These are phyloP conservation scores for Acridotheres tristis DNA, from an alignment of 2,797 vertebrate species.

Conservation along the genomic window DNA sequence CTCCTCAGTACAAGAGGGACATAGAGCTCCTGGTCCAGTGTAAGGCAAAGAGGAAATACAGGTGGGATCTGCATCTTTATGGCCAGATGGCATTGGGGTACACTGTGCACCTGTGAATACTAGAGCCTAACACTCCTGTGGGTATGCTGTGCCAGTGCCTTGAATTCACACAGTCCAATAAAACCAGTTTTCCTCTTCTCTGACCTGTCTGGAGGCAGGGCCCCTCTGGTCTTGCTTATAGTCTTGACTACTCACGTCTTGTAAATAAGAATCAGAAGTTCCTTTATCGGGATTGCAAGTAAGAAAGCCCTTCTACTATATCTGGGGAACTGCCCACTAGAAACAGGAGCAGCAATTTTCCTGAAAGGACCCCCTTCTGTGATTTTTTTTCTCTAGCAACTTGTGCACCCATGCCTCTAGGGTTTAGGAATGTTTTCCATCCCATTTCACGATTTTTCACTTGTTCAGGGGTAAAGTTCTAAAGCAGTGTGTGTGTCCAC, in stretches of 20 bases:
- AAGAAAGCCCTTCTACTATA: fast-evolving
- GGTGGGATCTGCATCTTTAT: background rate
- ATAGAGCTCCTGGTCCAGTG: background rate
- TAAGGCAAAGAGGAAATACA: background rate
- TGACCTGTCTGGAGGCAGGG: background rate
- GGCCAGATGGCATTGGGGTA: background rate
- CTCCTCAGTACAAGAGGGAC: background rate
- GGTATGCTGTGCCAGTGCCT: too few species aligned
- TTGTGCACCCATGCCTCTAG: background rate
- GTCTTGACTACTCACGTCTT: background rate
- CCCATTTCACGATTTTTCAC: background rate
- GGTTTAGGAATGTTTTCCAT: fast-evolving
- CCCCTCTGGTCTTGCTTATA: background rate
- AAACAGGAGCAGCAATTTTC: background rate
- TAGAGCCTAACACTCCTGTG: too few species aligned
- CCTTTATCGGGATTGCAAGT: background rate
- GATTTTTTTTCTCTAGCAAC: background rate
- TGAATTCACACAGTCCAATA: background rate
- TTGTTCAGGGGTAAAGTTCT: background rate
- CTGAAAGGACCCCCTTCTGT: background rate
- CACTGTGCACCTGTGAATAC: background rate
- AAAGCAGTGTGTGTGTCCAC: background rate
- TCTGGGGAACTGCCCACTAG: background rate
- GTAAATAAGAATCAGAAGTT: background rate
- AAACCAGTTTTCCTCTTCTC: background rate